These are phyloP conservation scores for Trematocara nigrifrons DNA, from an alignment of 2,113 vertebrate genomes.

Conservation along the genomic window DNA sequence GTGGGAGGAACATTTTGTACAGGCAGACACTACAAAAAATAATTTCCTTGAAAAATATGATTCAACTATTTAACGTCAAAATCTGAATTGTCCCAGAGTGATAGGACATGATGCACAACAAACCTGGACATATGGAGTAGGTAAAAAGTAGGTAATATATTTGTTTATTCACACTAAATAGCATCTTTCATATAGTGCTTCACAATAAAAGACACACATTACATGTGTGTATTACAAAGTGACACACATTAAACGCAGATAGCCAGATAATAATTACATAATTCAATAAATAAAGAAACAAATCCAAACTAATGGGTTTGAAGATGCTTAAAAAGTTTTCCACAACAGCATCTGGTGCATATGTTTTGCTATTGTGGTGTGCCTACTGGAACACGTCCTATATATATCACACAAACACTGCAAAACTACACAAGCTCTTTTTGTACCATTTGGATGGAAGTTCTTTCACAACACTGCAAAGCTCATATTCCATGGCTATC, in stretches of 20 bases:
- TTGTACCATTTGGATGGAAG: neutral
- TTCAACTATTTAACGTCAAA: neutral
- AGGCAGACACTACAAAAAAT: slow-evolving; percentile 1
- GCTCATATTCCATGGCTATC: neutral
- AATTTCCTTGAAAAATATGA: neutral
- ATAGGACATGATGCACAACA: neutral
- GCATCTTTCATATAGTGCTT: neutral
- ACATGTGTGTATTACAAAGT: neutral
- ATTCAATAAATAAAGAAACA: neutral
- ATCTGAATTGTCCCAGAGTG: neutral
- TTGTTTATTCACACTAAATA: neutral
- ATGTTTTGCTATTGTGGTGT: neutral
- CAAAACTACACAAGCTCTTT: neutral
- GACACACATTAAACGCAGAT: fast-evolving
- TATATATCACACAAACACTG: neutral
- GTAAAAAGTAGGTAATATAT: neutral
- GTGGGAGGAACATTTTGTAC: neutral
- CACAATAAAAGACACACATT: neutral
- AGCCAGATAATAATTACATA: neutral
- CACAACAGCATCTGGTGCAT: neutral
- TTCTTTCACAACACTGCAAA: neutral
- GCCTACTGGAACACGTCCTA: neutral
- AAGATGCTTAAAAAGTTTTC: neutral
- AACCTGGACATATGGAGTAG: neutral
- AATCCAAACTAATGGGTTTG: neutral